phyloP scores from a whole-genome alignment of 2,888 invertebrate genomes.

The Lasioglossum marginatum region DNA sequence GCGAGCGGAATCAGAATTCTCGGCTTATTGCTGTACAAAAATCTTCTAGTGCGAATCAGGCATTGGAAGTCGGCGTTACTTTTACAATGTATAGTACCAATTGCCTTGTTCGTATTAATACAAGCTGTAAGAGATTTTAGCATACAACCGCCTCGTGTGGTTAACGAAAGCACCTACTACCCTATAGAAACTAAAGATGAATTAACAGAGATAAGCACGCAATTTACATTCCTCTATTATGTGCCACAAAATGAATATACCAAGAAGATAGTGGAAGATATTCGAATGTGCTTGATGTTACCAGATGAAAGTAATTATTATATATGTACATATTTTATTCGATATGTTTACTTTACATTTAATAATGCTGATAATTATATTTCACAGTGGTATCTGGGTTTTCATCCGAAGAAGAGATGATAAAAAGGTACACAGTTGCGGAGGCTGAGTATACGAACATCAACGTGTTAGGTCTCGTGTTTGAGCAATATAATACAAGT shows the following conservation, averaged over 20 bases:
- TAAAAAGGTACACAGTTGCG: slow-evolving; percentile 69
- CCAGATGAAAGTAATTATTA: slow-evolving; percentile 68
- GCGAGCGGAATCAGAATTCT: slow-evolving; percentile 68
- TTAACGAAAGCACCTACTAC: slow-evolving; percentile 73
- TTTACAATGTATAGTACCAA: slow-evolving; percentile 77
- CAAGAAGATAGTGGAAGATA: slow-evolving; percentile 69
- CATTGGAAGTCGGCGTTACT: slow-evolving; percentile 79
- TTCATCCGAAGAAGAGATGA: slow-evolving; percentile 74
- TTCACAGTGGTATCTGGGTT: slow-evolving; percentile 66
- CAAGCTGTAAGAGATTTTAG: slow-evolving; percentile 75
- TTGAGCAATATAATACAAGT: slow-evolving; percentile 69
- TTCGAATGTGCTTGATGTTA: slow-evolving; percentile 72
- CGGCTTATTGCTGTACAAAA: slow-evolving; percentile 78
- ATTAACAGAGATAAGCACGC: slow-evolving; percentile 24
- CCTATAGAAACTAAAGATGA: slow-evolving; percentile 49
- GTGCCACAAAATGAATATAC: slow-evolving; percentile 75
- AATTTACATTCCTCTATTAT: slow-evolving; percentile 71
- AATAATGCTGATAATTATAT: slow-evolving; percentile 1
- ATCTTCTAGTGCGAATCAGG: slow-evolving; percentile 78
- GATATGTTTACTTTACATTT: neutral
- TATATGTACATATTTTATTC: slow-evolving; percentile 6
- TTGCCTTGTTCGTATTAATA: slow-evolving; percentile 75
- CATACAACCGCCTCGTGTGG: slow-evolving; percentile 63
- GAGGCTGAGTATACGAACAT: slow-evolving; percentile 59
- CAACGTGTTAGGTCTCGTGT: slow-evolving; percentile 75